Percentiles rank a stretch among this genome's conserved stretches.
phyloP scores from a whole-genome alignment of 2,113 vertebrate genomes.

The Guaruba guarouba region DNA sequence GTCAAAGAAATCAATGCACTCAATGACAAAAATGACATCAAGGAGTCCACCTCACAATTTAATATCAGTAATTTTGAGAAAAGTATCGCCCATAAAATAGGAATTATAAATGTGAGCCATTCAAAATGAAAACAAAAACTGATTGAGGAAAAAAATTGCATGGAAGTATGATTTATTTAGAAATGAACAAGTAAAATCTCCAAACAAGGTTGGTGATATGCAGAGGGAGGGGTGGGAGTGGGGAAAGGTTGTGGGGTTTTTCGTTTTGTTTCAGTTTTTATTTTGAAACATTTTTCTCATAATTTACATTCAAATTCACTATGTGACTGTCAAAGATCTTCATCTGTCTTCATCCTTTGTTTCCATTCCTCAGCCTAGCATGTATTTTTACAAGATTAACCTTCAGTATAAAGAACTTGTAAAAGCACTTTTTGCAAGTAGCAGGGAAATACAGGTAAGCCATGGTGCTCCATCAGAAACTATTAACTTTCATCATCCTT shows the following conservation, averaged over 20 bases:
- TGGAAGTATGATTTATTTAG: neutral
- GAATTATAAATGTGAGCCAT: neutral
- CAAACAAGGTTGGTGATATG: neutral
- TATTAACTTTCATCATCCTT: constrained; percentile 10
- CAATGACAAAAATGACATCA: neutral
- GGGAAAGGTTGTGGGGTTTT: neutral
- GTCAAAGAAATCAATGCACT: neutral
- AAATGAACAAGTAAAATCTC: neutral
- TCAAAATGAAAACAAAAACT: neutral
- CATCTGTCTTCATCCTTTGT: neutral
- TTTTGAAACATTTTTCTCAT: neutral
- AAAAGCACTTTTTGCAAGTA: neutral
- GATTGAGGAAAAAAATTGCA: accelerated
- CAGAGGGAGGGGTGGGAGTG: neutral
- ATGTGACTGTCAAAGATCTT: neutral
- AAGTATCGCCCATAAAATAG: neutral
- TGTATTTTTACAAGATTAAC: neutral
- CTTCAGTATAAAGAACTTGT: neutral
- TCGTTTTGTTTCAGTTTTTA: neutral
- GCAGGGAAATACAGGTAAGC: neutral
- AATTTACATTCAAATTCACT: neutral
- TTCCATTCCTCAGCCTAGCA: neutral
- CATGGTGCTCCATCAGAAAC: neutral
- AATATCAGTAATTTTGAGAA: neutral
- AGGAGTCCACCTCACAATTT: neutral